Percentiles rank a stretch among this genome's conserved stretches.
Conservation (phyloP, 2,888 invertebrate species). For the Pocota personata region DNA sequence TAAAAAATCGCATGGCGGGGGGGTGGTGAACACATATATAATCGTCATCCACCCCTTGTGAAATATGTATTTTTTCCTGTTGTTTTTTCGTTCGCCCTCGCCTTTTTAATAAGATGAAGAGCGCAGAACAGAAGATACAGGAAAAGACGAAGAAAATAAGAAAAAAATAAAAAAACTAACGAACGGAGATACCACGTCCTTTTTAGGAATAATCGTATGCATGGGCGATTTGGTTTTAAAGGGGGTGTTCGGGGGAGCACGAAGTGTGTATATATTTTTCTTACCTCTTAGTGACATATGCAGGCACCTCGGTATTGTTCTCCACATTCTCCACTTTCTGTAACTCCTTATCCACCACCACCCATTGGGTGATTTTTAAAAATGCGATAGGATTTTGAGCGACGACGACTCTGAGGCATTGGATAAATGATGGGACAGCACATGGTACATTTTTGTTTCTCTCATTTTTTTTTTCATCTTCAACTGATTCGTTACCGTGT, state of each 20-base stretch:
- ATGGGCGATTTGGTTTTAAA: constrained; percentile 58
- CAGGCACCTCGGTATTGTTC: constrained; percentile 43
- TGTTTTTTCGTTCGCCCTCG: constrained; percentile 68
- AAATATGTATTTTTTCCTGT: constrained; percentile 57
- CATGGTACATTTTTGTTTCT: constrained; percentile 33
- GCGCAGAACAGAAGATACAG: constrained; percentile 61
- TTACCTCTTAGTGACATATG: constrained; percentile 46
- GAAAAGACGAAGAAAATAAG: constrained; percentile 27
- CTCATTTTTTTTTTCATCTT: neutral
- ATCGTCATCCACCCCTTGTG: constrained; percentile 66
- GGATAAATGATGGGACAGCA: constrained; percentile 39
- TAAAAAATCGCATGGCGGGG: constrained; percentile 44
- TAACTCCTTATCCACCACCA: neutral
- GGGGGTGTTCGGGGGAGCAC: neutral
- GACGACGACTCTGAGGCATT: constrained; percentile 40
- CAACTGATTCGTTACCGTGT: constrained; percentile 2
- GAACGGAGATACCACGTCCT: constrained; percentile 59
- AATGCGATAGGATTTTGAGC: constrained; percentile 36
- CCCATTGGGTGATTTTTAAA: constrained; percentile 26
- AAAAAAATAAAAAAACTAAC: constrained; percentile 15
- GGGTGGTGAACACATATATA: constrained; percentile 60
- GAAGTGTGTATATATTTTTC: constrained; percentile 38
- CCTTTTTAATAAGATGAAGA: constrained; percentile 72
- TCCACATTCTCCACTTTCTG: neutral
- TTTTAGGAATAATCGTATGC: constrained; percentile 72